Evolutionary conservation across 2,888 invertebrate species (phyloP), one percentile per base, ranked within the genome.

Genomic region (Mythimna vitellina): DNA sequence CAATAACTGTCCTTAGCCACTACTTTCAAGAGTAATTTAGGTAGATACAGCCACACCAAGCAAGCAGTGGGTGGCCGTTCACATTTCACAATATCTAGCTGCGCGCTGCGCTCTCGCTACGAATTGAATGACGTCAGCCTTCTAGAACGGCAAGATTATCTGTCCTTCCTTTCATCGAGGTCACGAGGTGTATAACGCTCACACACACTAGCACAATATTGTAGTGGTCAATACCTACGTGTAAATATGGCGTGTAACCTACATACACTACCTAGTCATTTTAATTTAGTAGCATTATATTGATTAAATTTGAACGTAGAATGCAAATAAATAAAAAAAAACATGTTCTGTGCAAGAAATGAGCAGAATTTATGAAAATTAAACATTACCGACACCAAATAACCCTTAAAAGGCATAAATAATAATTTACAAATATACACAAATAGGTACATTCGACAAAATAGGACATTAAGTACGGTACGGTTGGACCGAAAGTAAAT

Each of bases 31-130:
- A 87, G 71, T 87, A 90, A 93, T 92, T 93, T 94, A 91, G 88
- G 89, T 92, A 91, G 92, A 93, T 92, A 88, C 90, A 91, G 91
- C 90, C 90, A 92, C 90, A 90, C 91, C 92, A 90, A 91, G 91
- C 91, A 91, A 93, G 93, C 93, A 93, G 94, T 95, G 92, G 94
- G 94, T 93, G 95, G 94, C 94, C 94, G 94, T 95, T 95, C 96
- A 95, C 96, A 96, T 96, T 96, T 96, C 96, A 96, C 96, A 96
- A 96, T 94, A 92, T 93, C 93, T 94, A 91, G 93, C 91, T 90
- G 90, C 89, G 93, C 90, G 91, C 90, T 92, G 93, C 92, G 94
- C 92, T 93, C 92, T 90, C 88, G 90, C 90, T 87, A 89, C 91
- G 86, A 91, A 89, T 91, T 86, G 90, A 89, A 94, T 96, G 96